A percentile compares a stretch with the other conserved stretches of the same genome.
Conservation (phyloP, 1,140 invertebrate species). For the Venturia canescens region DNA sequence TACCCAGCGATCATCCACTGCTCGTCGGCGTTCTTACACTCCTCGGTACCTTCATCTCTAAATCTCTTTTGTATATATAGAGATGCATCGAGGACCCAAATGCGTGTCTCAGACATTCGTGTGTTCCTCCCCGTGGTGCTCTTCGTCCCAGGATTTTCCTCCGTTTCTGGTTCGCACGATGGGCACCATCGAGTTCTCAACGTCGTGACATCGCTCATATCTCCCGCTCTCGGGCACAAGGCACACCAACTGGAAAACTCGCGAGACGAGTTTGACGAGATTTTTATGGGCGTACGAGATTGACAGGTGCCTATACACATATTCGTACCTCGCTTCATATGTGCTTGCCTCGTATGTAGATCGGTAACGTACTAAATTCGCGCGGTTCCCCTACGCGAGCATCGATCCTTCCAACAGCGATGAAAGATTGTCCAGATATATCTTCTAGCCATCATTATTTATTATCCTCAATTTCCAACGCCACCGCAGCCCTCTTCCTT, state of each 20-base stretch:
- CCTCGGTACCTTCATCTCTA: too few species aligned
- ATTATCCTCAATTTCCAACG: constrained; percentile 25
- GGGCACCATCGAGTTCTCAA: constrained; percentile 21
- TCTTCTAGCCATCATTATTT: constrained; percentile 33
- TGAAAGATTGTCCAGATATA: constrained; percentile 35
- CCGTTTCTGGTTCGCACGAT: neutral
- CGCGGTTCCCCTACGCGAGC: neutral
- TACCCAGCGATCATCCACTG: neutral
- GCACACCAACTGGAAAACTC: constrained; percentile 33
- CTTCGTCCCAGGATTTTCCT: neutral
- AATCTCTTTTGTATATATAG: neutral
- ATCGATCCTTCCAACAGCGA: neutral
- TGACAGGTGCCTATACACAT: neutral
- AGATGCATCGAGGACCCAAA: neutral
- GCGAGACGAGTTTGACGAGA: constrained; percentile 40
- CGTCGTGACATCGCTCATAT: constrained; percentile 31
- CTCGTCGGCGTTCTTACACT: neutral
- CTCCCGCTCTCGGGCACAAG: constrained; percentile 32
- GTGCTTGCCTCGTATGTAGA: neutral
- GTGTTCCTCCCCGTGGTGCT: constrained; percentile 6
- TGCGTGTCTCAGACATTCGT: constrained; percentile 10
- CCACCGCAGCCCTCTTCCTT: neutral
- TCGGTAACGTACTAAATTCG: neutral
- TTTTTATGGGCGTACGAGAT: constrained; percentile 27
- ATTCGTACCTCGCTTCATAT: neutral